A percentile compares a stretch with the other conserved stretches of the same genome.
Conservation (phyloP, 1,140 invertebrate species). For the Luehdorfia chinensis region DNA sequence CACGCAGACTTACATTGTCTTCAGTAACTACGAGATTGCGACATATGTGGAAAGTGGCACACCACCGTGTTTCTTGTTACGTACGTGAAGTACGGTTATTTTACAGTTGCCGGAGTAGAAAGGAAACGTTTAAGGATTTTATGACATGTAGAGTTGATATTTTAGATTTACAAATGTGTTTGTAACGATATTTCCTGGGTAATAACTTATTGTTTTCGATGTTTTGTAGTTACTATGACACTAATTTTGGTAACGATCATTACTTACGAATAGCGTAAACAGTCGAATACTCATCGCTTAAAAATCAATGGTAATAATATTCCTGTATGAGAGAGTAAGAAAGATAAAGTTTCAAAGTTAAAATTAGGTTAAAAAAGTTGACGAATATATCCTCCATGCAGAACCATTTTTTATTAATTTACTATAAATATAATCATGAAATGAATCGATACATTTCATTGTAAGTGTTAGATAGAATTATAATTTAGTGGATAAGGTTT, state of each 20-base stretch:
- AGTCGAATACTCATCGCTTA: neutral
- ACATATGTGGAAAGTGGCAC: slow-evolving; percentile 13
- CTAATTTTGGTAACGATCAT: too few relatives aligned
- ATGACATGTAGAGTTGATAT: slow-evolving; percentile 5
- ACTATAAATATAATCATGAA: too few relatives aligned
- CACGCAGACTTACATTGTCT: neutral
- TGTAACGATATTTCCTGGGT: neutral
- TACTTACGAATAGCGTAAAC: too few relatives aligned
- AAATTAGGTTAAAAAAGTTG: slow-evolving; percentile 17
- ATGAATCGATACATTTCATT: too few relatives aligned
- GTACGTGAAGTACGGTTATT: slow-evolving; percentile 16
- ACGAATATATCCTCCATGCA: slow-evolving; percentile 8
- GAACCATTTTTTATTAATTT: neutral
- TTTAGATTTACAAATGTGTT: neutral
- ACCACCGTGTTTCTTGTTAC: slow-evolving; percentile 11
- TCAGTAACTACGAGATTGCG: neutral
- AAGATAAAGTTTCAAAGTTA: slow-evolving; percentile 11
- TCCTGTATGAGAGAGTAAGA: neutral
- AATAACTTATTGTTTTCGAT: neutral
- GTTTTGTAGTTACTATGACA: slow-evolving; percentile 5
- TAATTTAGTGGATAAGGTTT: slow-evolving; percentile 1
- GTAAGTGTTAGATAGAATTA: neutral
- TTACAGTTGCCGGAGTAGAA: slow-evolving; percentile 15
- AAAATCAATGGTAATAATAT: neutral
- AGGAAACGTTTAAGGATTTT: slow-evolving; percentile 14